These are phyloP conservation scores for Actenoides hombroni DNA, from an alignment of 2,113 vertebrate genomes.

Conservation along the genomic window DNA sequence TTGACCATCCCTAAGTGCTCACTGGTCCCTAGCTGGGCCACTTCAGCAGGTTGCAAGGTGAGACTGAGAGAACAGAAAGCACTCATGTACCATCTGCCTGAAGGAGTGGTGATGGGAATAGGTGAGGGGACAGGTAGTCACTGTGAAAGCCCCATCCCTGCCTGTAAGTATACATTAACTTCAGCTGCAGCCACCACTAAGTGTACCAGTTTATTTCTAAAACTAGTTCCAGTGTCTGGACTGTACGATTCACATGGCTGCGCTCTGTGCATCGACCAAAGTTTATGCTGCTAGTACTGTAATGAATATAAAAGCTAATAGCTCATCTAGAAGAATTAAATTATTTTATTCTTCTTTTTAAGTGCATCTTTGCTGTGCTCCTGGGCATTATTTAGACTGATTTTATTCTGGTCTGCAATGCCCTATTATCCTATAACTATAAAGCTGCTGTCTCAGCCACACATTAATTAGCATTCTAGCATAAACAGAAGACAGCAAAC, in stretches of 20 bases:
- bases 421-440: background rate
- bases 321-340: background rate
- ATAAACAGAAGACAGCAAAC: background rate
- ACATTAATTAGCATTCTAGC: background rate
- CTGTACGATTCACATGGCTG: accelerated
- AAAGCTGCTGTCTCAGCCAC: background rate
- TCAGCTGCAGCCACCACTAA: background rate
- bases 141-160: background rate
- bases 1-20: background rate
- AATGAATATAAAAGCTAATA: background rate
- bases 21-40: background rate
- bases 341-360: background rate
- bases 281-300: background rate
- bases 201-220: background rate
- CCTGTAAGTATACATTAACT: background rate
- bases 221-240: background rate
- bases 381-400: background rate
- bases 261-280: background rate
- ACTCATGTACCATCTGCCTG: background rate
- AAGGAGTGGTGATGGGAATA: background rate
- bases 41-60: background rate
- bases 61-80: background rate
- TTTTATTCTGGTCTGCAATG: background rate
- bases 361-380: background rate
- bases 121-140: background rate